phyloP scores from a whole-genome alignment of 2,113 vertebrate genomes.

The Prunella fulvescens region DNA sequence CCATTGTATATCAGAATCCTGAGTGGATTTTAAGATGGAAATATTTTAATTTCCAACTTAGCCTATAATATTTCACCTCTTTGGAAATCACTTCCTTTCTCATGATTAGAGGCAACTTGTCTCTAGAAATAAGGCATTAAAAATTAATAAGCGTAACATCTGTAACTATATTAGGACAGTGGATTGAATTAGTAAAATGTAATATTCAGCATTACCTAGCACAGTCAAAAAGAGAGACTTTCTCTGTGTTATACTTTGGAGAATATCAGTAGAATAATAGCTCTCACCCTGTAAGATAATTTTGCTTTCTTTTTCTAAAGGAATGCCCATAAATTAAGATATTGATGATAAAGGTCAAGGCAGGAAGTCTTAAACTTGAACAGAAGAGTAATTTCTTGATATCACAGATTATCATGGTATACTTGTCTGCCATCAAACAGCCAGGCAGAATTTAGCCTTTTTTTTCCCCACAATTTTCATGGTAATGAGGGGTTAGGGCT shows the following conservation, averaged over 20 bases:
- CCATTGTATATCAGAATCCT: not conserved
- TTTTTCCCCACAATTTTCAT: not conserved
- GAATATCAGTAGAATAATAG: not conserved
- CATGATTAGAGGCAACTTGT: not conserved
- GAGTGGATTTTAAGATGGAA: not conserved
- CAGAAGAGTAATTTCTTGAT: not conserved
- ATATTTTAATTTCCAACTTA: not conserved
- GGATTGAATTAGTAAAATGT: not conserved
- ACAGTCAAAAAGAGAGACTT: not conserved
- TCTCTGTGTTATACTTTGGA: not conserved
- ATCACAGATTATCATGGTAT: not conserved
- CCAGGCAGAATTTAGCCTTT: not conserved
- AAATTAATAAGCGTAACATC: not conserved
- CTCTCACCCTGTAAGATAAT: not conserved
- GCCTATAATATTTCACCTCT: not conserved
- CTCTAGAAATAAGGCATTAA: not conserved
- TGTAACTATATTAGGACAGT: not conserved
- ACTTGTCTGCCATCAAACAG: not conserved
- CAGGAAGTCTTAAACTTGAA: not conserved
- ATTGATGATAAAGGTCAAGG: not conserved
- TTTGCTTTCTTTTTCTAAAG: not conserved
- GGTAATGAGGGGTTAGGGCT: not conserved
- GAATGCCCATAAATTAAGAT: not conserved
- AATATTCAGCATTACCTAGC: not conserved
- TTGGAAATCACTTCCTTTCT: not conserved